Conservation (phyloP, 1,140 invertebrate genomes). For the Ptiloglossa arizonensis region DNA sequence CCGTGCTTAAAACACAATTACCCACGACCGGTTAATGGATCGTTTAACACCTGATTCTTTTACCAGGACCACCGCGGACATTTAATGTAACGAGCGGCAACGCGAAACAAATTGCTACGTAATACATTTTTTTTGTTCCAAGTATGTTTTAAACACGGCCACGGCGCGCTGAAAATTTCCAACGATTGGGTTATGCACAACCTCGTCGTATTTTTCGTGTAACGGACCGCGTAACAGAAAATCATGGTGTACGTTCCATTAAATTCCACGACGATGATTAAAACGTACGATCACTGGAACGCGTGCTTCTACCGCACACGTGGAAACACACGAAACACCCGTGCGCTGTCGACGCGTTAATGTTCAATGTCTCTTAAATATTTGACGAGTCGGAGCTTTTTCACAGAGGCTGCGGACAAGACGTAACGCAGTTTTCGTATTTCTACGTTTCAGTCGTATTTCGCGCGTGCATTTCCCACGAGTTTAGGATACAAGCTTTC, state of each 20-base stretch:
- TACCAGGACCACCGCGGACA: slow-evolving; percentile 2
- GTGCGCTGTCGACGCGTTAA: too few species aligned
- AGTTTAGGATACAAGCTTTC: too few species aligned
- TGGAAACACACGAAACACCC: too few species aligned
- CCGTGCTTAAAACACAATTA: slow-evolving; percentile 49
- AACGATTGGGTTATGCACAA: not conserved
- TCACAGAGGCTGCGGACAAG: not conserved
- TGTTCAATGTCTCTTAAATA: slow-evolving; percentile 39
- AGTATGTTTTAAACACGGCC: slow-evolving; percentile 21
- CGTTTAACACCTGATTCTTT: slow-evolving; percentile 44
- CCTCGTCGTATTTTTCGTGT: not conserved
- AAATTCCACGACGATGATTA: slow-evolving; percentile 37
- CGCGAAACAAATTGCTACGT: slow-evolving; percentile 48
- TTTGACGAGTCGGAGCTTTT: not conserved
- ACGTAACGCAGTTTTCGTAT: not conserved
- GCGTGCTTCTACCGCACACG: too few species aligned
- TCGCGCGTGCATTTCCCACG: not conserved
- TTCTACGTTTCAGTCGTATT: not conserved
- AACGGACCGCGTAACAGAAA: slow-evolving; percentile 29
- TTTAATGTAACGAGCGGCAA: slow-evolving; percentile 36
- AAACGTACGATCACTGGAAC: slow-evolving; percentile 22
- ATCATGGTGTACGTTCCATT: slow-evolving; percentile 38
- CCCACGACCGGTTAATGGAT: slow-evolving; percentile 41
- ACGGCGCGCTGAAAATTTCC: not conserved
- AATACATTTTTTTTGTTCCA: slow-evolving; percentile 48